Evolutionary conservation across 1,140 invertebrate species (phyloP), one percentile per base, ranked within the genome.

Genomic region (Nasonia longicornis): DNA sequence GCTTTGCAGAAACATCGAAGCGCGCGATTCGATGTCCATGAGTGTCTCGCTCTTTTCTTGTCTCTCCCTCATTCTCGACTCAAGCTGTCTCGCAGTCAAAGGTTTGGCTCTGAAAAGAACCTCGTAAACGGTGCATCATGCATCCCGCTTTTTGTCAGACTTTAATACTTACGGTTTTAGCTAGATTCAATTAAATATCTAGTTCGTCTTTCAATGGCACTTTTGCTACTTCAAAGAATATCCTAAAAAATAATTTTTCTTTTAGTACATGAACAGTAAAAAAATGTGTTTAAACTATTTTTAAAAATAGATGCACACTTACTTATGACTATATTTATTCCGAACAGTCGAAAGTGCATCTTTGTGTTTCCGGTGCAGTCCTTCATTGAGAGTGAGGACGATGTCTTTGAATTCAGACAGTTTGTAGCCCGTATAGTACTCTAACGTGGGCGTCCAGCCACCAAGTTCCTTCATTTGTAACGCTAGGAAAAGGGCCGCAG

Each of bases 251-350:
- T 80, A 52, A 79, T 48, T 67, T 29, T 74, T 42, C 8, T 4
- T 42, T 42, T 8, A 42, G 38, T 42, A 42, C 4, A 42, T 11
- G 38, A 42, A 1, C 8, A 10, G 71, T 58, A 26, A 72, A 82
- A 26, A 79, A 71, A 70, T 14, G 58, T n/a, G 4, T 63, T 38
- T 79, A 72, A 22, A 22, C 22, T 35, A 35, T 35, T 14, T 69
- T 16, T 52, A 80, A 64, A 73, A 80, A 80, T 82, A 66, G 16
- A 67, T 77, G 76, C 81, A 63, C 20, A 92, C 93, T 93, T 92
- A 95, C 95, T 95, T 95, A 89, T 99, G 98, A 45, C 96, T 97
- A 89, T 99, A 99, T 92, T 99, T 99, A 87, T 95, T 96, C 72
- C 94, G 92, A 82, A 99, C 95, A 66, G 97, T 98, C 87, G 95